Evolutionary conservation across 1,140 invertebrate genomes (phyloP).

Genomic region (Linepithema humile): DNA sequence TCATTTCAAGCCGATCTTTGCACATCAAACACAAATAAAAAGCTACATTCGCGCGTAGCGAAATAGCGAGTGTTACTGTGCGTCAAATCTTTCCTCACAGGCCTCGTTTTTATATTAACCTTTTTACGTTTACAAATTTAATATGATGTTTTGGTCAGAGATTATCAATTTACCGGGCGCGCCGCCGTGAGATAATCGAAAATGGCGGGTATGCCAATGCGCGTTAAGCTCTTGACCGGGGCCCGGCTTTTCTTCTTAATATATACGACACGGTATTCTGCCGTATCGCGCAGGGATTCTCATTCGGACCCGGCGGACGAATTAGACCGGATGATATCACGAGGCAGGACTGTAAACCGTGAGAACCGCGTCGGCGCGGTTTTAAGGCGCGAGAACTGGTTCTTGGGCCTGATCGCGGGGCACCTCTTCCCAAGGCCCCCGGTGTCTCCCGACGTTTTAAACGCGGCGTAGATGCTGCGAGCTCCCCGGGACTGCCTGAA

Average conservation of each 20-base stretch:
- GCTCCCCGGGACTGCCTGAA: slow-evolving; percentile 69
- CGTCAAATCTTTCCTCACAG: neutral
- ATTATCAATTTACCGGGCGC: neutral
- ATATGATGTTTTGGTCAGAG: neutral
- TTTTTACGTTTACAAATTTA: neutral
- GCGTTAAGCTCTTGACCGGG: slow-evolving; percentile 10
- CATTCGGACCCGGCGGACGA: slow-evolving; percentile 46
- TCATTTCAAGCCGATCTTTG: too few relatives aligned
- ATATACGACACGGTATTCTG: slow-evolving; percentile 12
- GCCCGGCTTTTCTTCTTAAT: slow-evolving; percentile 33
- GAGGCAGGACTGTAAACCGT: slow-evolving; percentile 62
- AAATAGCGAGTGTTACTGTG: neutral
- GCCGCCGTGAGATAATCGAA: slow-evolving; percentile 34
- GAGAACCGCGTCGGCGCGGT: slow-evolving; percentile 74
- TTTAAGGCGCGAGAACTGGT: slow-evolving; percentile 80
- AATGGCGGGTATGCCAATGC: slow-evolving; percentile 29
- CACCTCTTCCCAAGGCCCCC: slow-evolving; percentile 71
- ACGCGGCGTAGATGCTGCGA: slow-evolving; percentile 62
- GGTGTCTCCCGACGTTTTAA: slow-evolving; percentile 60
- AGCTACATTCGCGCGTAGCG: too few relatives aligned
- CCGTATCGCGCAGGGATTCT: slow-evolving; percentile 72
- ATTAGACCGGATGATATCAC: slow-evolving; percentile 59
- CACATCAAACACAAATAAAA: too few relatives aligned
- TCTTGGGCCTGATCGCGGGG: slow-evolving; percentile 65
- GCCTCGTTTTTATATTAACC: neutral